Evolutionary conservation across 2,888 invertebrate genomes (phyloP), one percentile per base, ranked within the genome.

Genomic region (Drosophila flavopinicola): DNA sequence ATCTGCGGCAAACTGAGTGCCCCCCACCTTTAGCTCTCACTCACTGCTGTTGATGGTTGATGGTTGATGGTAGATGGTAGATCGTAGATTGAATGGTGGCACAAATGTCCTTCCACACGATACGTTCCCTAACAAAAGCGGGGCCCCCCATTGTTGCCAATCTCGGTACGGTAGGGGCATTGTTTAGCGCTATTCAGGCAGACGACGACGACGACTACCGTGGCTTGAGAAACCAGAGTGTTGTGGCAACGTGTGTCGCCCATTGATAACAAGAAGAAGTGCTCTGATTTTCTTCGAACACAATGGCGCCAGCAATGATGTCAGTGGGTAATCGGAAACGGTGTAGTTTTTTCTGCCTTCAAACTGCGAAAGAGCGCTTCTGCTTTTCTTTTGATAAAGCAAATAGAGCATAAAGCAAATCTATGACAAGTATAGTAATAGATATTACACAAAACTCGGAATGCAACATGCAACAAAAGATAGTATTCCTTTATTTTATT

Each of bases 41-140:
- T 35, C 30, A 7, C 24, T 27, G 25, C 13, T 11, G 42, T 54
- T 71, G 76, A 76, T 73, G 61, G 72, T 66, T 75, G 76, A 66
- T 73, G 57, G 54, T 39, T 71, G 76, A 73, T 73, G n/a, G 42
- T 54, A 66, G 76, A 76, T 73, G 61, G 72, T 66, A 73, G 76
- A 66, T 73, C 58, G 54, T 39, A 75, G 76, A 73, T 73, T 73
- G 76, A 73, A 75, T 75, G 58, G 72, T 67, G 58, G 51, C 60
- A 59, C 68, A 72, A 73, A 68, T 72, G 77, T 53, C 60, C 63
- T 54, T 54, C 49, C 42, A 73, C 53, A 57, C 52, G 48, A 54
- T 33, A 20, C 49, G 23, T 35, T 17, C 35, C 17, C 51, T 47
- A 52, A 52, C 67, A 70, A 24, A 67, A 38, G 37, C 53, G 41